A percentile compares a stretch with the other conserved stretches of the same genome.
Evolutionary conservation across 2,797 vertebrate genomes (phyloP).

Genomic region (Gallinago stenura): DNA sequence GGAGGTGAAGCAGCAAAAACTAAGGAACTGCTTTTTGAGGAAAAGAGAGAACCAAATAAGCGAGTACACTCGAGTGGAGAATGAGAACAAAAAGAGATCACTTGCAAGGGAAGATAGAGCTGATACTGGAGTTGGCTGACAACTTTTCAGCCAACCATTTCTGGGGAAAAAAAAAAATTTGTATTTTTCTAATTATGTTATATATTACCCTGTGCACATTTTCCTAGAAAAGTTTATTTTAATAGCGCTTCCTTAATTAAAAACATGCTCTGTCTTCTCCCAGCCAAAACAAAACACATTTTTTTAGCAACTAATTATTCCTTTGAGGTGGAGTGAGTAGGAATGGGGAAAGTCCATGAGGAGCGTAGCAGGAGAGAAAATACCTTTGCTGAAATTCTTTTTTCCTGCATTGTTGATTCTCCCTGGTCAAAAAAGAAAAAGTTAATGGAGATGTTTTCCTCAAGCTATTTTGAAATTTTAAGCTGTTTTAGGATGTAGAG

Average conservation of each 20-base stretch:
- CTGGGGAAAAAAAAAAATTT: background rate
- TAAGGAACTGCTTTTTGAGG: background rate
- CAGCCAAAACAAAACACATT: constrained; percentile 47
- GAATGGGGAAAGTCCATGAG: background rate
- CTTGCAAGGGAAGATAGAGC: background rate
- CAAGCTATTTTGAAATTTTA: background rate
- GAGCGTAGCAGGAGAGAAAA: background rate
- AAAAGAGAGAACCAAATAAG: background rate
- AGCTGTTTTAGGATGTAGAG: background rate
- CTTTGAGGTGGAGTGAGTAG: constrained; percentile 38
- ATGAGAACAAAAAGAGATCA: background rate
- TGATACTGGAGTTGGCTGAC: background rate
- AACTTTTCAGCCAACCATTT: background rate
- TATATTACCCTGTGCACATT: constrained; percentile 2
- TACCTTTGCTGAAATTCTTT: background rate
- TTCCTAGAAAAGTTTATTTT: constrained; percentile 61
- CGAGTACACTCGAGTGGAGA: background rate
- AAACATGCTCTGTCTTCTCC: constrained; percentile 59
- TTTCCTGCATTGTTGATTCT: background rate
- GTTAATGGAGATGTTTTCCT: background rate
- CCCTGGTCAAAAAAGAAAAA: background rate
- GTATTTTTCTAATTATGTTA: constrained; percentile 32
- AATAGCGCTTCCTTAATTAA: constrained; percentile 62
- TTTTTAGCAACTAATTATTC: constrained; percentile 55
- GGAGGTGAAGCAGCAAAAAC: background rate